These are phyloP conservation scores for Mustela nigripes DNA, from an alignment of 2,113 vertebrate genomes.

Conservation along the genomic window DNA sequence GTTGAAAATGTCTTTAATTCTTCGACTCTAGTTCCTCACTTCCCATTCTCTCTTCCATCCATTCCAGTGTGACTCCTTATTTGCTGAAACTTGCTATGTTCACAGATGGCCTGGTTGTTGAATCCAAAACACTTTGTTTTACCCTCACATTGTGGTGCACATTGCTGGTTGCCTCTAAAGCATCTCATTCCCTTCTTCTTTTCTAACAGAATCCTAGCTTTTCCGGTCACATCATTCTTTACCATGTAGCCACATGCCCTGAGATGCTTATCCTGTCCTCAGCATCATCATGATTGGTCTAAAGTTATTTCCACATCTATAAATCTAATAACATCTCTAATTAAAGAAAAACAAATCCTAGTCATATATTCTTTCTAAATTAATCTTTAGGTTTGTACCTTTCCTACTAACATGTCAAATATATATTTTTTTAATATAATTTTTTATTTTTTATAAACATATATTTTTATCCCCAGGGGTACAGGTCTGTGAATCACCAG, in stretches of 20 bases:
- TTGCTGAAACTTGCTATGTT: neutral
- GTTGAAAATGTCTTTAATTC: neutral
- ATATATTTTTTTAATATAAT: neutral
- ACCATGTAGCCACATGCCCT: neutral
- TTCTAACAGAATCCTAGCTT: neutral
- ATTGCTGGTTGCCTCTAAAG: neutral
- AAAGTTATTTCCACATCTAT: neutral
- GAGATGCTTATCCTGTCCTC: neutral
- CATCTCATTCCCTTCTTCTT: neutral
- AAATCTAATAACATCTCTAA: neutral
- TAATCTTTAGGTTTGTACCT: neutral
- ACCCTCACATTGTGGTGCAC: too few relatives aligned
- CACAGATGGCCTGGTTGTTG: neutral
- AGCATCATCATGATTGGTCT: neutral
- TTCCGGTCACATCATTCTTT: neutral
- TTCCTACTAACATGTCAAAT: neutral
- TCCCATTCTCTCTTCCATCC: neutral
- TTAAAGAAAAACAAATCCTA: neutral
- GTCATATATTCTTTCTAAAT: neutral
- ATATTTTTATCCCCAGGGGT: too few relatives aligned
- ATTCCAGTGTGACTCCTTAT: neutral
- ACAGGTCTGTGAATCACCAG: too few relatives aligned
- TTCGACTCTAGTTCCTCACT: neutral
- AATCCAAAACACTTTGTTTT: neutral
- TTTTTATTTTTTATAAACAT: too few relatives aligned